phyloP scores from a whole-genome alignment of 2,113 vertebrate genomes.

The Steatornis caripensis region DNA sequence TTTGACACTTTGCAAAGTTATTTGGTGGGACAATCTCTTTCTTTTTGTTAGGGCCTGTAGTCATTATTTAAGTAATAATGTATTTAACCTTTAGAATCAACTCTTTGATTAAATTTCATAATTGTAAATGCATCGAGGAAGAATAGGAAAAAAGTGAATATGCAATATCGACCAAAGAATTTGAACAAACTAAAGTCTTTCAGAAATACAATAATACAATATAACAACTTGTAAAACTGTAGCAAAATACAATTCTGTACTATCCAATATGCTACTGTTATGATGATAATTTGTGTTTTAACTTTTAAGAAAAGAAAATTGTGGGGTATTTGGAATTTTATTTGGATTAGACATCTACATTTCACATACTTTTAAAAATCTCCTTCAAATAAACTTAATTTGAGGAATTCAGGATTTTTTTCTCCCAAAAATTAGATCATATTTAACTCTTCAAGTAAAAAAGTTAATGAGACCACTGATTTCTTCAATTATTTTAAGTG shows the following conservation, averaged over 20 bases:
- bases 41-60: background rate
- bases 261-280: background rate
- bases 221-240: background rate
- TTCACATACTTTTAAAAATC: background rate
- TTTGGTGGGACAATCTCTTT: background rate
- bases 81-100: background rate
- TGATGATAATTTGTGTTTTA: background rate
- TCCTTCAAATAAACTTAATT: background rate
- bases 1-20: background rate
- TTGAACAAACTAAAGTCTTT: background rate
- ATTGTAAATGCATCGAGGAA: background rate
- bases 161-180: background rate
- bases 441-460: background rate
- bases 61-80: background rate
- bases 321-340: background rate
- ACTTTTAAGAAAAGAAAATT: background rate
- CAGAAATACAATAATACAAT: background rate
- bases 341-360: background rate
- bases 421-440: background rate
- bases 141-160: background rate
- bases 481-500: background rate
- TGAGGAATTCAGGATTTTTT: background rate
- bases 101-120: background rate
- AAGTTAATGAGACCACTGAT: accelerated
- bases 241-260: background rate